Evolutionary conservation across 53 echinoderm and acorn worm species (phyloP).

Genomic region (Hippasteria phrygiana): DNA sequence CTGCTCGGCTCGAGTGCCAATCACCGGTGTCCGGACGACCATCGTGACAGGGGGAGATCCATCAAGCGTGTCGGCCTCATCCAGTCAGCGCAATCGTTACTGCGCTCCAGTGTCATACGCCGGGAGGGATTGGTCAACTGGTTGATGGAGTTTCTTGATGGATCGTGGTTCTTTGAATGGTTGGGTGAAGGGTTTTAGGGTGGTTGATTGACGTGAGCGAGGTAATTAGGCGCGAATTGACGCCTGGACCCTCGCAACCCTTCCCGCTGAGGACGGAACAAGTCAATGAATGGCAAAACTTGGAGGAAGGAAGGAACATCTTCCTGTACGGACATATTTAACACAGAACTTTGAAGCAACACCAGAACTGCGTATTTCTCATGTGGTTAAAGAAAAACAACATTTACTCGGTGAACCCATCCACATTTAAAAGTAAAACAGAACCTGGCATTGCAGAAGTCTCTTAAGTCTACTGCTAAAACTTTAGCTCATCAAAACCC

Average conservation of each 20-base stretch:
- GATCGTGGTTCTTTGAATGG: not conserved
- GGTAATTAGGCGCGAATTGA: constrained; percentile 28
- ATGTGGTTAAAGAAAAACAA: too few species aligned
- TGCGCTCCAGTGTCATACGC: not conserved
- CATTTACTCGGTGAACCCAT: too few species aligned
- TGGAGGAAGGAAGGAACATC: too few species aligned
- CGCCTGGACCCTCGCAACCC: not conserved
- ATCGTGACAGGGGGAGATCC: constrained; percentile 2
- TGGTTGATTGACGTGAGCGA: constrained; percentile 1
- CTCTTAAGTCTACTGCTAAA: too few species aligned
- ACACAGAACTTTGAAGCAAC: too few species aligned
- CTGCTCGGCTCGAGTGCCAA: constrained; percentile 28
- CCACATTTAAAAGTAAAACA: too few species aligned
- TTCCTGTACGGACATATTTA: too few species aligned
- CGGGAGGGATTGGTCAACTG: not conserved
- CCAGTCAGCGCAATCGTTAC: not conserved
- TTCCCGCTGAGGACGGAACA: not conserved
- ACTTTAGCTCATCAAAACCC: too few species aligned
- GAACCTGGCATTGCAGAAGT: too few species aligned
- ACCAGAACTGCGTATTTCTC: too few species aligned
- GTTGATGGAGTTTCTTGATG: not conserved
- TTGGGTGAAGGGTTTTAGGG: not conserved
- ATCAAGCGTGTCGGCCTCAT: constrained; percentile 9
- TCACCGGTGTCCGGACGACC: not conserved
- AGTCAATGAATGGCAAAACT: too few species aligned